Conservation (phyloP, 64 coral and sea anemone species). For the Montipora sp. region DNA sequence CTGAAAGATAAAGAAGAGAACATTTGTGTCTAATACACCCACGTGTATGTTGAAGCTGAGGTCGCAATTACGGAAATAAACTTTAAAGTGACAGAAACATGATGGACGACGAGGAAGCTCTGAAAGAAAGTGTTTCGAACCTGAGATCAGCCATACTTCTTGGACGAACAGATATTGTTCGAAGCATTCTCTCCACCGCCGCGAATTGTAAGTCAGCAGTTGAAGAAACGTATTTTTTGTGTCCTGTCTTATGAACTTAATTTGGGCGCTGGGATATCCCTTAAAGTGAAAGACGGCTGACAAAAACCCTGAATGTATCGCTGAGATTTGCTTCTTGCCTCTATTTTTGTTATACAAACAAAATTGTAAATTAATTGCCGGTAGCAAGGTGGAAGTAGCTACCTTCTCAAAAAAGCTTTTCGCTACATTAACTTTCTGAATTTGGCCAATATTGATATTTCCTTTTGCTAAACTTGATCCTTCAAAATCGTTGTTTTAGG, state of each 20-base stretch:
- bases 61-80: neutral
- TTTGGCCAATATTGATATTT: too few species aligned
- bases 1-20: too few species aligned
- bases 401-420: too few species aligned
- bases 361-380: too few species aligned
- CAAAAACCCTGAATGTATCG: too few species aligned
- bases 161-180: conserved; percentile 89
- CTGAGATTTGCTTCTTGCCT: too few species aligned
- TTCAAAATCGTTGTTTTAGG: too few species aligned
- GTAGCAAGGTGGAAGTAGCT: too few species aligned
- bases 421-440: too few species aligned
- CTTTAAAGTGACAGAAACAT: conserved; percentile 13
- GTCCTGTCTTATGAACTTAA: neutral
- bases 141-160: conserved; percentile 92
- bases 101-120: conserved; percentile 91
- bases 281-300: too few species aligned
- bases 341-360: too few species aligned
- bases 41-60: neutral
- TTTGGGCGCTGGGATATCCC: neutral
- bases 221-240: neutral
- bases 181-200: conserved; percentile 93
- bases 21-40: neutral
- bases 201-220: conserved; percentile 85
- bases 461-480: too few species aligned
- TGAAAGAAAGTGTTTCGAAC: conserved; percentile 94